Percentiles rank a stretch among this genome's conserved stretches.
These are phyloP conservation scores for Jacana jacana DNA, from an alignment of 2,113 vertebrate genomes.

Conservation along the genomic window DNA sequence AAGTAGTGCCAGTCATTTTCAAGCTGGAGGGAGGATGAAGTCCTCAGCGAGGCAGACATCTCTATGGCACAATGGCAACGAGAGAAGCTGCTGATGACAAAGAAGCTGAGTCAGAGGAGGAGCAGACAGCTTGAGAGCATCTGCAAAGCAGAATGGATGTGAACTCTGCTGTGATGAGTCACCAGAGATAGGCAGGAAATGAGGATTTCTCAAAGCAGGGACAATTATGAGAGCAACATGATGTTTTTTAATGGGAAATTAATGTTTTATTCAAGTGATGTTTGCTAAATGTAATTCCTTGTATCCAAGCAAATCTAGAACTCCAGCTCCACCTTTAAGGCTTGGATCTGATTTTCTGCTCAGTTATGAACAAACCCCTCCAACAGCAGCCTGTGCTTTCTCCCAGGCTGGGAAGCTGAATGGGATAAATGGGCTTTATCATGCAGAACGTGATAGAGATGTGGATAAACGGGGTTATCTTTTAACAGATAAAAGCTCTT, in stretches of 20 bases:
- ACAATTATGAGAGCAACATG: slow-evolving; percentile 29
- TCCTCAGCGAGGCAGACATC: background rate
- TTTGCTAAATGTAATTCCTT: background rate
- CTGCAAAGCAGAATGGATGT: slow-evolving; percentile 25
- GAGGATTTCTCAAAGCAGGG: slow-evolving; percentile 35
- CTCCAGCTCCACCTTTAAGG: background rate
- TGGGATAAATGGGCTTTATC: background rate
- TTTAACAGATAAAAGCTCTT: background rate
- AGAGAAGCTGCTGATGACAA: background rate
- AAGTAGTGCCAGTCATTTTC: background rate
- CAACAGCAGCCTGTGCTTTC: background rate
- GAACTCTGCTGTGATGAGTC: slow-evolving; percentile 26
- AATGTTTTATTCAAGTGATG: slow-evolving; percentile 51
- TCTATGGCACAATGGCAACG: background rate
- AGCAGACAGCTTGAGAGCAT: slow-evolving; percentile 29
- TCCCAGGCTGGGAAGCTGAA: background rate
- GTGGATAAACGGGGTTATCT: background rate
- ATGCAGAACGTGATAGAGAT: background rate
- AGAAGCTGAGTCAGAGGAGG: slow-evolving; percentile 12
- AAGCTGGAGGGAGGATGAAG: background rate
- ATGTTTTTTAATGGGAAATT: slow-evolving; percentile 36
- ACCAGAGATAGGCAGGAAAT: slow-evolving; percentile 30
- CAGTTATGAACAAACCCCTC: background rate
- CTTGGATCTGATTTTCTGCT: background rate
- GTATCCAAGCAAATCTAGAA: background rate